Base-by-base conservation (phyloP, 2,888 invertebrate genomes). In the Spodoptera picta region DNA sequence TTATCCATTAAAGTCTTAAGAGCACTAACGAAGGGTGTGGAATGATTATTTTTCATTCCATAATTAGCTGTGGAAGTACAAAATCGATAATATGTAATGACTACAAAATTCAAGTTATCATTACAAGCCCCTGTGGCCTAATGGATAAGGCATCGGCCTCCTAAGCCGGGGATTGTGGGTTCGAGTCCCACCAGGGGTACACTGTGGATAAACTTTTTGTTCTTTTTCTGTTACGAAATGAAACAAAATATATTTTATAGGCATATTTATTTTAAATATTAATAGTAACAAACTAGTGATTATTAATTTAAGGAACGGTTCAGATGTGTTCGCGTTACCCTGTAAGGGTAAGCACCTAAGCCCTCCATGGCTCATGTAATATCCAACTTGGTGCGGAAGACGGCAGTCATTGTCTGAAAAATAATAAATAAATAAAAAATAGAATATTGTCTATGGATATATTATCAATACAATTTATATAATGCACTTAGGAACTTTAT, bases 71-170 rank as follows among this genome's bases (percentile, higher is more conserved):
- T 6, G 7, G 7, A 36, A 5, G 7, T 36, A 36, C 6, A 36
- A 36, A 36, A 36, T 36, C 6, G 36, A 7, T 36, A 36, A 36
- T 36, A 36, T 9, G 24, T 61, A 50, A 19, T 63, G 55, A 60
- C 42, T 14, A 36, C 23, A 62, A 81, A 80, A 82, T 83, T 78
- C 50, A 0, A 0, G 0, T 0, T 0, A 0, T 0, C 0, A 0
- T 0, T n/a, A 75, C 14, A 75, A 88, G 96, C 96, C 96, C 96
- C 96, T 96, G 96, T 96, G 96, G 96, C 96, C 96, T 96, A 96
- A 96, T 96, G 96, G 96, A 96, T 96, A 96, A 96, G 96, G 96
- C 96, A 96, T 96, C 96, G 96, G 96, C 96, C 96, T 96, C 96
- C 96, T 96, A 96, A 96, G 96, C 96, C 96, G 96, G 96, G 96